Percentiles rank a stretch among this genome's conserved stretches.
These are phyloP conservation scores for Seira musarum DNA, from an alignment of 2,888 invertebrate genomes.

Conservation along the genomic window DNA sequence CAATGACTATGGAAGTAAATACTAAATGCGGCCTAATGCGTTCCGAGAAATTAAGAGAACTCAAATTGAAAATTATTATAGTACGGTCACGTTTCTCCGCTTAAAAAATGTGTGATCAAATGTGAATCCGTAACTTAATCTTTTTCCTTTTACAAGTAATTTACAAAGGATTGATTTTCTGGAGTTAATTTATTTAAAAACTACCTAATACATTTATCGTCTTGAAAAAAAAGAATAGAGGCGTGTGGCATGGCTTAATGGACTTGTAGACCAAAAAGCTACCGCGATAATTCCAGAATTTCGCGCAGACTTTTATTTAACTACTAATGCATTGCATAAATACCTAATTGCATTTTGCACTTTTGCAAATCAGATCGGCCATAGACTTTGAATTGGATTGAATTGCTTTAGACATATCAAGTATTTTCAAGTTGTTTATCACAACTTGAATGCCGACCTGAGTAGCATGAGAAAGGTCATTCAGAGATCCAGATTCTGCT, in stretches of 20 bases:
- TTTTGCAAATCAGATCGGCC: no score
- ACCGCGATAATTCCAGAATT: not conserved
- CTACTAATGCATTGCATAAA: no score
- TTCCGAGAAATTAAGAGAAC: conserved; percentile 8
- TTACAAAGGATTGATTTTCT: not conserved
- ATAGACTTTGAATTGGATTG: no score
- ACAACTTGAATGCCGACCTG: no score
- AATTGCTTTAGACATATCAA: no score
- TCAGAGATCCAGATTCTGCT: no score
- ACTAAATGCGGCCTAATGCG: not conserved
- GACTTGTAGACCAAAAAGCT: not conserved
- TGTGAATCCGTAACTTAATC: not conserved
- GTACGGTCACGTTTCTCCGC: not conserved
- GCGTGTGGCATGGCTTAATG: not conserved
- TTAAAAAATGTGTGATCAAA: not conserved
- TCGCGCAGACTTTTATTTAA: no score
- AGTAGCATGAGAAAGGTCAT: no score
- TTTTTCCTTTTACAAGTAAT: not conserved
- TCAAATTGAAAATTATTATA: not conserved
- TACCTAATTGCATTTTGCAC: no score
- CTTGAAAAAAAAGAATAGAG: not conserved
- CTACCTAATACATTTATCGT: no score
- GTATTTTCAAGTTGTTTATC: no score
- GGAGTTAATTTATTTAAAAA: not conserved
- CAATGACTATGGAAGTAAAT: not conserved